phyloP scores from a whole-genome alignment of 2,113 vertebrate genomes.

The Triplophysa tibetana region DNA sequence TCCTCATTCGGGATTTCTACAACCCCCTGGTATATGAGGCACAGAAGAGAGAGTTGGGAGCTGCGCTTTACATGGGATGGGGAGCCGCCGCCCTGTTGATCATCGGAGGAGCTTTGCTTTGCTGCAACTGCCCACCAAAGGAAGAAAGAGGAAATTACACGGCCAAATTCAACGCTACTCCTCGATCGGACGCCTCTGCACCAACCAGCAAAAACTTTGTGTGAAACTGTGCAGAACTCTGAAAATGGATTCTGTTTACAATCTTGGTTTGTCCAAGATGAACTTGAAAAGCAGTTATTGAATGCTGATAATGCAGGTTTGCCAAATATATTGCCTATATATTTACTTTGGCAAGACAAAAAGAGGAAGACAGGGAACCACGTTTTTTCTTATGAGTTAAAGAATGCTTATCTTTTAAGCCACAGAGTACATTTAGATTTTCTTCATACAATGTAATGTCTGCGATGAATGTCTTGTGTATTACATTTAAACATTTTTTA shows the following conservation, averaged over 20 bases:
- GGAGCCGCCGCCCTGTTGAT: constrained; percentile 70
- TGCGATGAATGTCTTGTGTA: constrained; percentile 12
- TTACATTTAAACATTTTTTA: neutral
- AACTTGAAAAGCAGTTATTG: constrained; percentile 40
- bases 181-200: constrained; percentile 62
- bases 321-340: neutral
- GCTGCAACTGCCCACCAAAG: constrained; percentile 70
- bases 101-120: constrained; percentile 75
- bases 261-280: constrained; percentile 25
- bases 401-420: neutral
- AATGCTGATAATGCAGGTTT: constrained; percentile 5
- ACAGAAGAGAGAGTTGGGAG: constrained; percentile 75
- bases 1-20: constrained; percentile 74
- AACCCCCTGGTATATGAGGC: constrained; percentile 59
- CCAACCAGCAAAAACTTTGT: constrained; percentile 67
- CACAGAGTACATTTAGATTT: neutral
- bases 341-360: neutral
- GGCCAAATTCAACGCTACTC: constrained; percentile 63
- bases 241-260: constrained; percentile 33
- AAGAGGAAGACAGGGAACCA: constrained; percentile 46
- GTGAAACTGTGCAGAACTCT: constrained; percentile 48
- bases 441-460: neutral
- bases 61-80: constrained; percentile 76
- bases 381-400: constrained; percentile 15
- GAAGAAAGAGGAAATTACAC: constrained; percentile 51